Percentiles rank a stretch among this genome's conserved stretches.
phyloP scores from a whole-genome alignment of 2,113 vertebrate species.

The Hippocampus zosterae region DNA sequence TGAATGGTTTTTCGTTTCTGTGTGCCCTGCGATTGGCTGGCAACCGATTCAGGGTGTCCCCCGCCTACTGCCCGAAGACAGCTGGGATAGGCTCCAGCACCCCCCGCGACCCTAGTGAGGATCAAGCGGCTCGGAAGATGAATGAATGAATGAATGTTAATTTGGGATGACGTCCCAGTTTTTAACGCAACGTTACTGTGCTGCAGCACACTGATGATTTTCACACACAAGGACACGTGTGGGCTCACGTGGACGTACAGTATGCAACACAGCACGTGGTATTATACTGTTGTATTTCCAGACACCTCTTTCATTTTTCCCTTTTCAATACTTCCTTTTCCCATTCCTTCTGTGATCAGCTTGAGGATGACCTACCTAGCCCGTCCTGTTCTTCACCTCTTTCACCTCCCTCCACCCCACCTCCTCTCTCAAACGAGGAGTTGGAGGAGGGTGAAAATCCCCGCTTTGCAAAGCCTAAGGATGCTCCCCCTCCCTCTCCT shows the following conservation, averaged over 20 bases:
- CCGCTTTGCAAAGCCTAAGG: constrained; percentile 65
- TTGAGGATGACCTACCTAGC: constrained; percentile 28
- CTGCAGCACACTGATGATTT: not conserved
- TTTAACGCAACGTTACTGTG: not conserved
- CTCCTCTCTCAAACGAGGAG: constrained; percentile 29
- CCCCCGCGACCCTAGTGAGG: no score
- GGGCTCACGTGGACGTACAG: not conserved
- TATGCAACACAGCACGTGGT: not conserved
- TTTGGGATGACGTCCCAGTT: no score
- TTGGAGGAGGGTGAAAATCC: constrained; percentile 47
- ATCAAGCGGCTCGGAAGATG: no score
- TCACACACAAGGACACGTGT: not conserved
- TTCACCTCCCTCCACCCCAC: constrained; percentile 33
- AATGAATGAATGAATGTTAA: no score
- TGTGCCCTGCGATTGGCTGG: no score
- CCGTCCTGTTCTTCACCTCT: constrained; percentile 32
- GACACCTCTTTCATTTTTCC: not conserved
- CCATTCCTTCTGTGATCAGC: constrained; percentile 12
- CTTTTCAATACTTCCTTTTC: not conserved
- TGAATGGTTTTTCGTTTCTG: no score
- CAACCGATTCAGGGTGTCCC: no score
- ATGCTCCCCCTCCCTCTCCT: constrained; percentile 21
- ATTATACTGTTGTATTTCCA: not conserved
- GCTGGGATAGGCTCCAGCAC: no score
- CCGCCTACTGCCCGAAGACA: no score